Evolutionary conservation across 2,797 vertebrate genomes (phyloP).

Genomic region (Enteromius afrohamiltoni): DNA sequence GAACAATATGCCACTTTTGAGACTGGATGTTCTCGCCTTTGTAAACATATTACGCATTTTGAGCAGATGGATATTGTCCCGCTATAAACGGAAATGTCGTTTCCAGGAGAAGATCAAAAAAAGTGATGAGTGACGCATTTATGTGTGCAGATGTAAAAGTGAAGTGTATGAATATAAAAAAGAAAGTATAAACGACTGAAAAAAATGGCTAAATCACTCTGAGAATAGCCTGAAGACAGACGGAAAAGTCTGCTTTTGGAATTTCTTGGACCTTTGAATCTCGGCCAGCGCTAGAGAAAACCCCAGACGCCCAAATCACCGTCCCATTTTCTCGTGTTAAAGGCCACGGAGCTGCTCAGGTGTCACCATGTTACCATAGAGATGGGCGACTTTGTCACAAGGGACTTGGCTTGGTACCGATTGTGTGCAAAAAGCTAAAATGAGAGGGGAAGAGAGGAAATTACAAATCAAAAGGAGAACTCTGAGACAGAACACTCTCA

Average conservation of each 20-base stretch:
- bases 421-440: conserved; percentile 32
- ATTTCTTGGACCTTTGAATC: conserved; percentile 24
- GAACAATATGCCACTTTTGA: conserved; percentile 58
- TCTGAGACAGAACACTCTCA: conserved; percentile 3
- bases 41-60: conserved; percentile 1
- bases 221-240: background rate
- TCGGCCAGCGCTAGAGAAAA: conserved; percentile 5
- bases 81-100: conserved; percentile 12
- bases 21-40: background rate
- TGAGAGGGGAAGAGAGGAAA: background rate
- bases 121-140: background rate
- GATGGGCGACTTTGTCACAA: background rate
- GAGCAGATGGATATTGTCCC: background rate
- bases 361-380: conserved; percentile 55
- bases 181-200: background rate
- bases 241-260: background rate
- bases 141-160: background rate
- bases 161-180: background rate
- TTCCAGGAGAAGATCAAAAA: background rate
- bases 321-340: conserved; percentile 17
- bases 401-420: conserved; percentile 1
- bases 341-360: conserved; percentile 37
- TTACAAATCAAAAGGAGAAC: background rate
- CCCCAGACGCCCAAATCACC: conserved; percentile 12
- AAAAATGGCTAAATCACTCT: background rate